Conservation (phyloP, 2,113 vertebrate species). For the Bujurquina vittata region DNA sequence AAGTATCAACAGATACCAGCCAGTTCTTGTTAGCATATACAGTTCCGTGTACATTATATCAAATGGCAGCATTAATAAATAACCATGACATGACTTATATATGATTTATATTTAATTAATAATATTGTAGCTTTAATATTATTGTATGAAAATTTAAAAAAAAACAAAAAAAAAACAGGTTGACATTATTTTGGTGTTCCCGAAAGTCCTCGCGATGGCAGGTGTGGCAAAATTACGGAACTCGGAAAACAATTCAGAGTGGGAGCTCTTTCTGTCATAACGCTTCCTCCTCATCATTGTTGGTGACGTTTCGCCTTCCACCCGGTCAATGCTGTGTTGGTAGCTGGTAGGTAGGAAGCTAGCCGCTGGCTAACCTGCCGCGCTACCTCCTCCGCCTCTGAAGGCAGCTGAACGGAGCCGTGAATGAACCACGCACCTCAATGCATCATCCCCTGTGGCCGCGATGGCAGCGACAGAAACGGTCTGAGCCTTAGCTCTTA, state of each 20-base stretch:
- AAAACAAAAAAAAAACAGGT: not conserved
- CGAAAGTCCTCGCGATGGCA: not conserved
- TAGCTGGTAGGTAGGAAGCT: conserved; percentile 36
- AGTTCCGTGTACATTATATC: not conserved
- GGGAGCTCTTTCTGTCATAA: not conserved
- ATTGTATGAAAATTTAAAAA: too few relatives aligned
- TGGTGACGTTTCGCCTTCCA: conserved; percentile 54
- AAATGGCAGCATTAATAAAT: not conserved
- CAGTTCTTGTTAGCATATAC: not conserved
- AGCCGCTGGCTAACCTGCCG: conserved; percentile 40
- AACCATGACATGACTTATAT: too few relatives aligned
- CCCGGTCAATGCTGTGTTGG: conserved; percentile 29
- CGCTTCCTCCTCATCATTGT: not conserved
- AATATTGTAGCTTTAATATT: too few relatives aligned
- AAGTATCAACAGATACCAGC: not conserved
- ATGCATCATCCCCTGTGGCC: conserved; percentile 49
- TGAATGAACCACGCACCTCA: conserved; percentile 45
- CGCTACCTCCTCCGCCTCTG: conserved; percentile 35
- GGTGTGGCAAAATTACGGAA: not conserved
- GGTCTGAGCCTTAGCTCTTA: conserved; percentile 51
- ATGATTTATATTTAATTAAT: too few relatives aligned
- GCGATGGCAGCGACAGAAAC: conserved; percentile 62
- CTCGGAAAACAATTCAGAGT: conserved; percentile 43
- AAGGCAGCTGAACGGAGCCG: conserved; percentile 35
- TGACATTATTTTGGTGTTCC: not conserved